Evolutionary conservation across 1,140 invertebrate species (phyloP), one percentile per base, ranked within the genome.

Genomic region (Sipha flava): DNA sequence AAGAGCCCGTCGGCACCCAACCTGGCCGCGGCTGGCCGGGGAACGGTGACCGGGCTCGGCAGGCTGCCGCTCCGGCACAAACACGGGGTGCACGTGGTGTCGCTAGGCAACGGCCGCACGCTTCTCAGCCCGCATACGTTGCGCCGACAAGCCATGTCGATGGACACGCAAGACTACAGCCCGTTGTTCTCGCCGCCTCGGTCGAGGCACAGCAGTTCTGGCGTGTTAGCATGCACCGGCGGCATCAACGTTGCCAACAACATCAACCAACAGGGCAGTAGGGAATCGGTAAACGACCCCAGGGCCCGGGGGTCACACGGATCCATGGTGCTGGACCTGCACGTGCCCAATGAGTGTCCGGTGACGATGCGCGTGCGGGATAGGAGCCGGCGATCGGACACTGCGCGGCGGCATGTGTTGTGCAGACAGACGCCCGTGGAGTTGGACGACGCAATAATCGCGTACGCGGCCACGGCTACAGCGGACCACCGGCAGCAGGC

Each of bases 321-420:
- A 29, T 91, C 92, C 0, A 89, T 93, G 88, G 90, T 90, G 6
- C 87, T 93, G 86, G 91, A 93, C 84, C 83, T 92, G 54, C 91
- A 92, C 83, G 87, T 90, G 29, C 88, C 88, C 18, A 87, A 88
- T 80, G 89, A 87, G 84, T 90, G 87, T 84, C 90, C 89, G 10
- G 89, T 92, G 16, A 92, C 91, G 6, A 84, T 92, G 52, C 89
- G 88, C 70, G 88, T 92, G 40, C 87, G 89, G 79, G 91, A 93
- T 85, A 86, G 87, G 45, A 86, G 85, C 16, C 85, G 84, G 59
- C 84, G 88, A 37, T 90, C 90, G 3, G 90, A 91, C 73, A 92
- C 92, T 43, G 90, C 91, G 14, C 88, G 90, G 34, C 86, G 92
- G 21, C 92, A 93, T 83, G 90, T 92, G 45, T 86, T 94, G n/a